Evolutionary conservation across 1,140 invertebrate species (phyloP).

Genomic region (Drosophila quadrilineata): DNA sequence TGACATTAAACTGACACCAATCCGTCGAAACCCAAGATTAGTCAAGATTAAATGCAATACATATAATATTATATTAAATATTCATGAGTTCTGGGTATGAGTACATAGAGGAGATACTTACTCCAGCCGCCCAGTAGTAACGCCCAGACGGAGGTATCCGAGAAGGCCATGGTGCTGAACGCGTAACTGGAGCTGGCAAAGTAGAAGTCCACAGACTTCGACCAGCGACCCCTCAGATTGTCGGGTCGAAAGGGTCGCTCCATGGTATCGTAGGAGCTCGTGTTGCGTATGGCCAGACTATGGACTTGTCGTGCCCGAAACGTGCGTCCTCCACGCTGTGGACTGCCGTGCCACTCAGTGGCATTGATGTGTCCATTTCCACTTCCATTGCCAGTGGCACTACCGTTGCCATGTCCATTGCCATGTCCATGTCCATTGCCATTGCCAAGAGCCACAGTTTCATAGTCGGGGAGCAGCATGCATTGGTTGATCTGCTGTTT

Average conservation of each 20-base stretch:
- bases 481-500: slow-evolving; percentile 69
- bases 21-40: neutral
- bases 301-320: slow-evolving; percentile 51
- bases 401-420: neutral
- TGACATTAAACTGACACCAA: slow-evolving; percentile 20
- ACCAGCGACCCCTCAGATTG: slow-evolving; percentile 67
- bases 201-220: slow-evolving; percentile 71
- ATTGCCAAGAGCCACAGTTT: neutral
- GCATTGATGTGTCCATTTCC: no score
- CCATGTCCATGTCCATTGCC: neutral
- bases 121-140: slow-evolving; percentile 64
- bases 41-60: no score
- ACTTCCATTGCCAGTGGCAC: neutral
- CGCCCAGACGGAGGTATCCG: slow-evolving; percentile 58
- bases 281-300: slow-evolving; percentile 58
- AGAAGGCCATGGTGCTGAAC: slow-evolving; percentile 68
- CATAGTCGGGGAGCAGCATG: slow-evolving; percentile 50
- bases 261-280: slow-evolving; percentile 70
- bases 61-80: neutral
- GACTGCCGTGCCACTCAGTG: slow-evolving; percentile 13
- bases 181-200: slow-evolving; percentile 71
- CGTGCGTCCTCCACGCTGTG: slow-evolving; percentile 3
- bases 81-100: neutral
- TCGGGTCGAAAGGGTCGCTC: slow-evolving; percentile 71
- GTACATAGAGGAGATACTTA: slow-evolving; percentile 52